Evolutionary conservation across 2,113 vertebrate species (phyloP).

Genomic region (Hyla sarda): DNA sequence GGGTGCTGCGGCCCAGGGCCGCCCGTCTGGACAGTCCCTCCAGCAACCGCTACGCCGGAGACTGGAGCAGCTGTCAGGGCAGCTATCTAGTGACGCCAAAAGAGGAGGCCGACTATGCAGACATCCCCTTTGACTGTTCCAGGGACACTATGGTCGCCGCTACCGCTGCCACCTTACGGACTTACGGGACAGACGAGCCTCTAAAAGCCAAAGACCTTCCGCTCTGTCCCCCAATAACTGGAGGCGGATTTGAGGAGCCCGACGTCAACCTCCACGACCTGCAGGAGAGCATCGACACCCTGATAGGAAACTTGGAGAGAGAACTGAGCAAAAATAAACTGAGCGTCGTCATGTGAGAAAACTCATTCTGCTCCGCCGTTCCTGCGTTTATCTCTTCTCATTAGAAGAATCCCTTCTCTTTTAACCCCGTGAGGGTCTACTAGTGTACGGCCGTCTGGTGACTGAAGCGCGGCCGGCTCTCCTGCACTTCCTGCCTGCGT

Average conservation of each 20-base stretch:
- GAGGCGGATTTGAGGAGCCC: slow-evolving; percentile 80
- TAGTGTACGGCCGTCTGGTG: slow-evolving; percentile 51
- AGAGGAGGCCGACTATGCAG: slow-evolving; percentile 87
- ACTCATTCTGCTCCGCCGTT: slow-evolving; percentile 24
- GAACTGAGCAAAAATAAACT: slow-evolving; percentile 97
- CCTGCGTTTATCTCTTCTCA: slow-evolving; percentile 75
- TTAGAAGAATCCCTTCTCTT: slow-evolving; percentile 77
- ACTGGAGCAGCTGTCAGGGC: slow-evolving; percentile 93
- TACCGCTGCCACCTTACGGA: slow-evolving; percentile 57
- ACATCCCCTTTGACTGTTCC: slow-evolving; percentile 80
- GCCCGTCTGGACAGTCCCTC: slow-evolving; percentile 88
- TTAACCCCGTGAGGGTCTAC: slow-evolving; percentile 73
- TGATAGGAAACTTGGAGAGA: slow-evolving; percentile 95
- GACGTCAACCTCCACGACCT: slow-evolving; percentile 91
- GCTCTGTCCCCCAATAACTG: slow-evolving; percentile 84
- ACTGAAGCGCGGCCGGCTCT: neutral
- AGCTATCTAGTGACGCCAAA: slow-evolving; percentile 77
- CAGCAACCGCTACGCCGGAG: slow-evolving; percentile 96
- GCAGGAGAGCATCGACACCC: slow-evolving; percentile 95
- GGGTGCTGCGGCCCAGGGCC: slow-evolving; percentile 83
- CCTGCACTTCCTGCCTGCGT: slow-evolving; percentile 1
- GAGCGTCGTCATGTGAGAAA: slow-evolving; percentile 83
- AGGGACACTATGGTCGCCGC: slow-evolving; percentile 67
- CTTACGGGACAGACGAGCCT: neutral
- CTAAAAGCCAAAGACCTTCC: slow-evolving; percentile 72